These are phyloP conservation scores for Chunga burmeisteri DNA, from an alignment of 2,113 vertebrate species.

Conservation along the genomic window DNA sequence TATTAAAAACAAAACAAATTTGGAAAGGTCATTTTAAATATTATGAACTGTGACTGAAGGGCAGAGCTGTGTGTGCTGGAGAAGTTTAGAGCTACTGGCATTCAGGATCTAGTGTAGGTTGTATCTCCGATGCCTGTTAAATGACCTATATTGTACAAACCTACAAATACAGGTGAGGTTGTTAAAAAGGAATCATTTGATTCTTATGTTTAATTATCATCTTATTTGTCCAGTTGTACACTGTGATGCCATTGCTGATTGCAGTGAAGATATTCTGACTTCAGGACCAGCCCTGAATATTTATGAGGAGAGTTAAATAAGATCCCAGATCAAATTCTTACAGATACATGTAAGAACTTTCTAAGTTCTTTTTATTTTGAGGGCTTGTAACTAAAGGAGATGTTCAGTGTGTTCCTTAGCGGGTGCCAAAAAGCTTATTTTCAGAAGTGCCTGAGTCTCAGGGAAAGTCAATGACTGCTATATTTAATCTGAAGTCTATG, in stretches of 20 bases:
- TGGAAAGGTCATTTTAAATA: conserved; percentile 38
- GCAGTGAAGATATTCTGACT: neutral
- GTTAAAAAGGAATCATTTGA: neutral
- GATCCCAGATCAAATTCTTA: conserved; percentile 10
- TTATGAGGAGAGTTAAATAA: neutral
- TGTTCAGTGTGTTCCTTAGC: conserved; percentile 34
- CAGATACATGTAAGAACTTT: neutral
- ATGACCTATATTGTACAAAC: neutral
- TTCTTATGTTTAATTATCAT: neutral
- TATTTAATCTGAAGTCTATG: conserved; percentile 11
- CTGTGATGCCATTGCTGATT: neutral
- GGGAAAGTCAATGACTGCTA: conserved; percentile 1
- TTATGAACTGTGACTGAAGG: neutral
- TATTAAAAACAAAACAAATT: conserved; percentile 21
- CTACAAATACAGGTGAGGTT: neutral
- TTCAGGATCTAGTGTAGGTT: neutral
- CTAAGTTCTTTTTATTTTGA: conserved; percentile 12
- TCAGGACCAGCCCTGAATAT: neutral
- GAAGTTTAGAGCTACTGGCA: neutral
- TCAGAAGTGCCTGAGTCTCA: conserved; percentile 34
- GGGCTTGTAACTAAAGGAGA: conserved; percentile 28
- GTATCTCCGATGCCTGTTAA: neutral
- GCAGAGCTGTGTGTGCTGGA: neutral
- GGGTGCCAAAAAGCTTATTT: conserved; percentile 45
- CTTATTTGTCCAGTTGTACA: neutral